Percentiles rank a stretch among this genome's conserved stretches.
Evolutionary conservation across 2,888 invertebrate species (phyloP).

Genomic region (Halocaridina rubra): DNA sequence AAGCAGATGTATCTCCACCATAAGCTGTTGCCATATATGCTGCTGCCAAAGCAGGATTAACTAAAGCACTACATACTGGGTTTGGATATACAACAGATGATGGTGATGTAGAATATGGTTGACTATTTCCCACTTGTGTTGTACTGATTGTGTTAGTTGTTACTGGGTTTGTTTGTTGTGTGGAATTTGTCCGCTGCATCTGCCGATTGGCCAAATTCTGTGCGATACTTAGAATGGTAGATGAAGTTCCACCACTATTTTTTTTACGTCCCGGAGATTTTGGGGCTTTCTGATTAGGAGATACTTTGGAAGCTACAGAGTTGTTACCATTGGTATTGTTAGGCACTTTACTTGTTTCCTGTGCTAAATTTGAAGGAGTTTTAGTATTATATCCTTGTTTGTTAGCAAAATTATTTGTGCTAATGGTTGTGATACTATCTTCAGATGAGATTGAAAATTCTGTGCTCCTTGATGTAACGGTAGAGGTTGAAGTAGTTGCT

Average conservation of each 20-base stretch:
- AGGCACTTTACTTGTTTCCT: background rate
- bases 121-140: background rate
- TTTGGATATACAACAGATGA: background rate
- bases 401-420: background rate
- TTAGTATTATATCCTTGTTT: background rate
- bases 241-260: slow-evolving; percentile 17
- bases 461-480: background rate
- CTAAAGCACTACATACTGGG: background rate
- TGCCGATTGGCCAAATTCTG: slow-evolving; percentile 65
- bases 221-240: slow-evolving; percentile 64
- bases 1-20: slow-evolving; percentile 18
- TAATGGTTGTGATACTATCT: background rate
- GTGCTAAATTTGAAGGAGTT: background rate
- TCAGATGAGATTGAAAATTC: background rate
- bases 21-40: slow-evolving; percentile 40
- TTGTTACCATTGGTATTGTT: background rate
- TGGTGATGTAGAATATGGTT: background rate
- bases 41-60: slow-evolving; percentile 24
- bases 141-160: background rate
- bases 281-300: slow-evolving; percentile 25
- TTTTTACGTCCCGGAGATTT: slow-evolving; percentile 47
- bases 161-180: background rate
- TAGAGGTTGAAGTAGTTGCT: background rate
- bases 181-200: slow-evolving; percentile 43
- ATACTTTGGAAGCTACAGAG: background rate